Evolutionary conservation across 1,140 invertebrate species (phyloP).

Genomic region (Nylanderia fulva): DNA sequence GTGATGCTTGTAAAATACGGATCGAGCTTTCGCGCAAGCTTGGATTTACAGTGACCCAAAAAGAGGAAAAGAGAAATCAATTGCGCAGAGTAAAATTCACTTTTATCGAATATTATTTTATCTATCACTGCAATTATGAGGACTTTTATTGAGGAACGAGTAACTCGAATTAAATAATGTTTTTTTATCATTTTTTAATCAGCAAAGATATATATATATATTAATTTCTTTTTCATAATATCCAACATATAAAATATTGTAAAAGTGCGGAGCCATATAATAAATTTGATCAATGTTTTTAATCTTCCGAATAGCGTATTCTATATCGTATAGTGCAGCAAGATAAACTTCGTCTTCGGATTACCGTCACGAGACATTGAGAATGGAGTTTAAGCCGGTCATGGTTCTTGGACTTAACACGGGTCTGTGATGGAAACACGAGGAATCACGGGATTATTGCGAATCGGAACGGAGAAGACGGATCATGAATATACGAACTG

Average conservation of each 20-base stretch:
- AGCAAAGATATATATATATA: not conserved
- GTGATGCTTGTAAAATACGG: slow-evolving; percentile 17
- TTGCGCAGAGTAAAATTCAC: too few relatives aligned
- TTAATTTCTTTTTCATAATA: not conserved
- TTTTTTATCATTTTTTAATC: too few relatives aligned
- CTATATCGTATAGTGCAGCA: slow-evolving; percentile 28
- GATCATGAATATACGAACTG: not conserved
- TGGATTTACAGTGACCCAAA: not conserved
- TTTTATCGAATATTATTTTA: slow-evolving; percentile 22
- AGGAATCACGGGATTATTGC: slow-evolving; percentile 27
- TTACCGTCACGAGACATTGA: slow-evolving; percentile 48
- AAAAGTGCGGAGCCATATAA: not conserved
- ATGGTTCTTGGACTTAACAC: slow-evolving; percentile 49
- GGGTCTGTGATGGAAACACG: slow-evolving; percentile 34
- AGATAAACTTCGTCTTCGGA: slow-evolving; percentile 52
- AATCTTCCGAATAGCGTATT: slow-evolving; percentile 18
- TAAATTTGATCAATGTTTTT: slow-evolving; percentile 52
- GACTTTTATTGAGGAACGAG: not conserved
- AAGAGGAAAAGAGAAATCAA: not conserved
- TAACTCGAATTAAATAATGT: not conserved
- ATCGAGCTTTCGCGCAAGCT: not conserved
- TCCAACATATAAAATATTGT: not conserved
- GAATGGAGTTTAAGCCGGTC: slow-evolving; percentile 47
- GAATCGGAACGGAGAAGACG: slow-evolving; percentile 14
- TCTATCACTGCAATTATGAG: not conserved